phyloP scores from a whole-genome alignment of 2,113 vertebrate genomes.

The Laticauda colubrina region DNA sequence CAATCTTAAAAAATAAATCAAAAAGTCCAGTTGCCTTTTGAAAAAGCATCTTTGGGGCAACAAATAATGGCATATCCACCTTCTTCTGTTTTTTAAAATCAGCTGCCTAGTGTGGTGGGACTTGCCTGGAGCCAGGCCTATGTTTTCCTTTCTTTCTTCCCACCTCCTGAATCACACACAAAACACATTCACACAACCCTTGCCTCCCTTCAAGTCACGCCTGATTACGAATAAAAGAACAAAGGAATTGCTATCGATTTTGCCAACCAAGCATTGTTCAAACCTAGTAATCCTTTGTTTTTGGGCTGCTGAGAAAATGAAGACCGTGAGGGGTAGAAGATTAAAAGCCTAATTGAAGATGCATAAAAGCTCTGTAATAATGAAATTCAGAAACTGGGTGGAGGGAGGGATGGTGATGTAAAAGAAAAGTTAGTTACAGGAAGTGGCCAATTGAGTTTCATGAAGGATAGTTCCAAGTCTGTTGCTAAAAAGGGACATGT shows the following conservation, averaged over 20 bases:
- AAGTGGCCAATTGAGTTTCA: conserved; percentile 39
- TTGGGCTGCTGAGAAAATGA: conserved; percentile 48
- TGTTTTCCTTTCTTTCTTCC: not conserved
- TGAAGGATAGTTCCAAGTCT: conserved; percentile 6
- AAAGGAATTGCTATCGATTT: not conserved
- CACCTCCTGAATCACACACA: not conserved
- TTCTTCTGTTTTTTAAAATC: not conserved
- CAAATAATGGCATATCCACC: not conserved
- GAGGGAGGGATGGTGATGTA: not conserved
- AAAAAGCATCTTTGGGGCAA: not conserved
- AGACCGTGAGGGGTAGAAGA: conserved; percentile 41
- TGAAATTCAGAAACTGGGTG: conserved; percentile 21
- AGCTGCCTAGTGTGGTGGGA: not conserved
- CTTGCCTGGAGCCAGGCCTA: not conserved
- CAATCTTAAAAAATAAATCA: too few species aligned
- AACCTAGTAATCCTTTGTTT: not conserved
- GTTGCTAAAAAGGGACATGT: conserved; percentile 40
- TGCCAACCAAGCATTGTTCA: accelerated
- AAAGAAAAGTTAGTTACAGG: conserved; percentile 45
- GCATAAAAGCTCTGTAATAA: conserved; percentile 13
- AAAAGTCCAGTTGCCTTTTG: too few species aligned
- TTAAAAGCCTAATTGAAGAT: conserved; percentile 37
- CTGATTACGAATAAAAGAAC: not conserved
- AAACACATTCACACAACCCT: not conserved
- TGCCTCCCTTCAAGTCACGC: not conserved